These are phyloP conservation scores for Gadus chalcogrammus DNA, from an alignment of 2,113 vertebrate genomes.

Conservation along the genomic window DNA sequence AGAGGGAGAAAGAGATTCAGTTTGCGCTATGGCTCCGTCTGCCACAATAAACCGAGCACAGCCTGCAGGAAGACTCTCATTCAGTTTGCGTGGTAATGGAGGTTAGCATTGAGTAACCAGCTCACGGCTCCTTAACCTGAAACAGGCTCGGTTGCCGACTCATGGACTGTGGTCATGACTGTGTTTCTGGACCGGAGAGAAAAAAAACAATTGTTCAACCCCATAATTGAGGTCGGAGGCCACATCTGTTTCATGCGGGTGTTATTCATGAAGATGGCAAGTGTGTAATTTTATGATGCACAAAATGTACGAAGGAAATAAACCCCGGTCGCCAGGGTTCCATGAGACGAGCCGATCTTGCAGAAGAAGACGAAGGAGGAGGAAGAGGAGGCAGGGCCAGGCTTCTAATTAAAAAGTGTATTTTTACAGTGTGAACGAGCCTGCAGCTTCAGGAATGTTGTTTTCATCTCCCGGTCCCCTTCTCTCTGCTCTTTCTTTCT, in stretches of 20 bases:
- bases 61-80: too few relatives aligned
- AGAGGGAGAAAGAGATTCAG: too few relatives aligned
- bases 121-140: too few relatives aligned
- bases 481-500: constrained; percentile 2
- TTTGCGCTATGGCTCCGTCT: too few relatives aligned
- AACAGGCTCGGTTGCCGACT: too few relatives aligned
- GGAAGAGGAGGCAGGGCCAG: constrained; percentile 44
- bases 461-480: constrained; percentile 58
- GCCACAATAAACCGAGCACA: too few relatives aligned
- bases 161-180: too few relatives aligned
- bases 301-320: constrained; percentile 36
- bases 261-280: constrained; percentile 35
- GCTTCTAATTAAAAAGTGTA: constrained; percentile 67
- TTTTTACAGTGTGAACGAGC: constrained; percentile 57
- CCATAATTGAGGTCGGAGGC: constrained; percentile 44
- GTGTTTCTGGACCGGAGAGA: too few relatives aligned
- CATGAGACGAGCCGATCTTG: constrained; percentile 33
- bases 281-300: constrained; percentile 58
- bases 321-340: constrained; percentile 39
- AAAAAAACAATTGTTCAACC: constrained; percentile 40
- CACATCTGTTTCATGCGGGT: constrained; percentile 63
- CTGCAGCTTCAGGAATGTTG: constrained; percentile 69
- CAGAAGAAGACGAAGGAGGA: too few relatives aligned
- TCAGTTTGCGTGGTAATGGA: too few relatives aligned
- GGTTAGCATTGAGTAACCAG: too few relatives aligned